These are phyloP conservation scores for Podarcis cretensis DNA, from an alignment of 2,113 vertebrate genomes.

Conservation along the genomic window DNA sequence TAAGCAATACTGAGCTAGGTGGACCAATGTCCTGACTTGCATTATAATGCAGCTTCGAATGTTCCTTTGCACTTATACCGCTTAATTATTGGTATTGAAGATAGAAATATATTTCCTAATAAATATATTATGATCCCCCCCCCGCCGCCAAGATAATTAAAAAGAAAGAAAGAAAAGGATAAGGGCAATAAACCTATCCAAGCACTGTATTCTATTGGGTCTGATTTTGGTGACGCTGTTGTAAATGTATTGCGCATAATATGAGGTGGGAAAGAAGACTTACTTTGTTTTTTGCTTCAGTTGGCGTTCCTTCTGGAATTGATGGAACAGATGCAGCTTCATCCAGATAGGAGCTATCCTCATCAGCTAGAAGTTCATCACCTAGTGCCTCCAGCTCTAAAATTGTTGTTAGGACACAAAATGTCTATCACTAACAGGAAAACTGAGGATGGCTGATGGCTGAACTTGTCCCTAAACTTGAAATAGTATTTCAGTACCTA, in stretches of 20 bases:
- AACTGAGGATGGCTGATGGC: background rate
- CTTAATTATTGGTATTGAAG: background rate
- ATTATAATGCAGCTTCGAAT: no score
- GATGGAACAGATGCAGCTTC: slow-evolving; percentile 91
- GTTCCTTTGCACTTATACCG: no score
- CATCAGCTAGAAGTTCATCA: slow-evolving; percentile 93
- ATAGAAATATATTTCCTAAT: background rate
- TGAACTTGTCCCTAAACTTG: background rate
- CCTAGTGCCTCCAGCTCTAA: slow-evolving; percentile 94
- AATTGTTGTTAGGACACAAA: slow-evolving; percentile 5
- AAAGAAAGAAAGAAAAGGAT: background rate
- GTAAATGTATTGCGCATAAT: background rate
- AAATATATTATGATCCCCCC: no score
- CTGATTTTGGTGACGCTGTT: background rate
- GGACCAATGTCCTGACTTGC: no score
- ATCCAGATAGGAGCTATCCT: slow-evolving; percentile 96
- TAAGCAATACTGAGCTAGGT: no score
- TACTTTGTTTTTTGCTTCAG: slow-evolving; percentile 90
- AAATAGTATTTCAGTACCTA: background rate
- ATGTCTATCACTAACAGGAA: slow-evolving; percentile 29
- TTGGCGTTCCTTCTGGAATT: slow-evolving; percentile 92
- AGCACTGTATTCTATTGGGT: no score
- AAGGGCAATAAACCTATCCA: background rate
- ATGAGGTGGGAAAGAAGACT: background rate
- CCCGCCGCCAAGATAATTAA: no score